phyloP scores from a whole-genome alignment of 2,888 invertebrate species.

The Harmothoe impar region DNA sequence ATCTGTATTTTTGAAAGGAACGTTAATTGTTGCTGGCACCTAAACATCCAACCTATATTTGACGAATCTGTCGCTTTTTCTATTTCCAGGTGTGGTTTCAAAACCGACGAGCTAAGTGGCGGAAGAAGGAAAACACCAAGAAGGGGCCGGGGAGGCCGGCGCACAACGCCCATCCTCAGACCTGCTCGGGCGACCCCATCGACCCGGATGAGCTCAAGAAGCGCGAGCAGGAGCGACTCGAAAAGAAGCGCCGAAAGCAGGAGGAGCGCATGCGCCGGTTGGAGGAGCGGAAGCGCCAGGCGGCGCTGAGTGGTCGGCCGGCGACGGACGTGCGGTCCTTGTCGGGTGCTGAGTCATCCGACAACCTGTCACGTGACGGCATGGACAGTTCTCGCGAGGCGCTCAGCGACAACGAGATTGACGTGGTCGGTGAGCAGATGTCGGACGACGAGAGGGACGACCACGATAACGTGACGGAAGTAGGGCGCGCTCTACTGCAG shows the following conservation, averaged over 20 bases:
- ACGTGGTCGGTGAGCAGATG: constrained; percentile 69
- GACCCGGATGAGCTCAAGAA: constrained; percentile 88
- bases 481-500: not conserved
- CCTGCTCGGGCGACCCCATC: constrained; percentile 98
- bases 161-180: constrained; percentile 98
- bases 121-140: constrained; percentile 99
- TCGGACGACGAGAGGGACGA: constrained; percentile 34
- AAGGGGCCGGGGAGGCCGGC: constrained; percentile 99
- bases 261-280: constrained; percentile 90
- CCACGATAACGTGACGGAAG: not conserved
- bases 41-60: no score
- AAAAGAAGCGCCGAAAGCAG: constrained; percentile 92
- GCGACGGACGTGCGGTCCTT: constrained; percentile 46
- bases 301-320: constrained; percentile 54
- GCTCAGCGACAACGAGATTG: constrained; percentile 84
- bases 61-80: not conserved
- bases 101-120: constrained; percentile 99
- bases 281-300: constrained; percentile 65
- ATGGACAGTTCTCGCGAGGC: constrained; percentile 40
- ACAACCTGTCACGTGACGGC: constrained; percentile 48
- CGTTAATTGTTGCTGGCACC: no score
- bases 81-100: constrained; percentile 98
- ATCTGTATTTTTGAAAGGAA: no score
- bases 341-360: constrained; percentile 47
- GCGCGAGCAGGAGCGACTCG: constrained; percentile 82